These are phyloP conservation scores for Saxicola maurus DNA, from an alignment of 2,797 vertebrate genomes.

Conservation along the genomic window DNA sequence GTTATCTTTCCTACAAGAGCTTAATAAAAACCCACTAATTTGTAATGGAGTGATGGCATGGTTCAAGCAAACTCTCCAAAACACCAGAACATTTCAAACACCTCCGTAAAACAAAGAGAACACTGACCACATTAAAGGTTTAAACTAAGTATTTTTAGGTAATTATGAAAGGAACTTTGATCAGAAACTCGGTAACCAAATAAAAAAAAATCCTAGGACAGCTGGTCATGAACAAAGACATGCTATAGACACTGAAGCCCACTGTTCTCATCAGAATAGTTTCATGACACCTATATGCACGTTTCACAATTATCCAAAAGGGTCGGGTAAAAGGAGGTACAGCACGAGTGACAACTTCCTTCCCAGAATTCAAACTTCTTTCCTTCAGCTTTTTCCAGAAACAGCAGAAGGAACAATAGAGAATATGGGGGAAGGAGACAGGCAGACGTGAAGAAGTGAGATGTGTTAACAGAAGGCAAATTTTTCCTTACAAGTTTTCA, in stretches of 20 bases:
- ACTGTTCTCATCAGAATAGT: not conserved
- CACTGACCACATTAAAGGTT: not conserved
- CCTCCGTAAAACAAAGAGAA: not conserved
- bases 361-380: slow-evolving; percentile 25
- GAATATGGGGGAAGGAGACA: not conserved
- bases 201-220: not conserved
- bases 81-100: not conserved
- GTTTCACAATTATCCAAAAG: not conserved
- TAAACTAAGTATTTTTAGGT: not conserved
- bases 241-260: not conserved
- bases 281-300: not conserved
- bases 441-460: not conserved
- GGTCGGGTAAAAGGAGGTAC: not conserved
- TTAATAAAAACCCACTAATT: not conserved
- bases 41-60: not conserved
- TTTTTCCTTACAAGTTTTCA: not conserved
- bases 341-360: not conserved
- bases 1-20: not conserved
- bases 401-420: not conserved
- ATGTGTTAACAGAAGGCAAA: not conserved
- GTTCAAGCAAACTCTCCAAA: not conserved
- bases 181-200: not conserved
- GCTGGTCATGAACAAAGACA: not conserved
- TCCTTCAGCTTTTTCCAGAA: not conserved
- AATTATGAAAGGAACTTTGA: not conserved